Evolutionary conservation across 2,113 vertebrate species (phyloP).

Genomic region (Phaethornis superciliosus): DNA sequence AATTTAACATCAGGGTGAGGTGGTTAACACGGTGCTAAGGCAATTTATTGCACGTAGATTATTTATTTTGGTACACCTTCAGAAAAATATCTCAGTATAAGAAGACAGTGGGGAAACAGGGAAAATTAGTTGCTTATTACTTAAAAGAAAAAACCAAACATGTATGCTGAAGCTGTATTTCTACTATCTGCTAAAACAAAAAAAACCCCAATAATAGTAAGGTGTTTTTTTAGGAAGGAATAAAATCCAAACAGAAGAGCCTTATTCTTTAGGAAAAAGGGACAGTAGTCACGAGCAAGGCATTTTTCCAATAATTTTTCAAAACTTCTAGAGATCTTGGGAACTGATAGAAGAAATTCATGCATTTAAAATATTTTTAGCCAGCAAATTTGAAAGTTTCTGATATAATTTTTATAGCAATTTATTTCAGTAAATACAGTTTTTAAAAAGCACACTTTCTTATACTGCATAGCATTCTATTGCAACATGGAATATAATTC

Average conservation of each 20-base stretch:
- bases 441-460: not conserved
- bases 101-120: not conserved
- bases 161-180: not conserved
- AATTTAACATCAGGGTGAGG: not conserved
- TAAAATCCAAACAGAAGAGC: not conserved
- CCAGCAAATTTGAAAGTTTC: not conserved
- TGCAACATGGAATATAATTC: not conserved
- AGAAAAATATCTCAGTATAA: not conserved
- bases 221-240: not conserved
- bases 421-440: not conserved
- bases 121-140: not conserved
- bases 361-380: not conserved
- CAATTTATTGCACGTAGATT: not conserved
- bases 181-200: not conserved
- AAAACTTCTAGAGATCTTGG: not conserved
- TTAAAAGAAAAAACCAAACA: not conserved
- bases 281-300: not conserved
- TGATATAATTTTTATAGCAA: not conserved
- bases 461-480: not conserved
- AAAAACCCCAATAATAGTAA: not conserved
- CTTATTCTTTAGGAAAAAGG: not conserved
- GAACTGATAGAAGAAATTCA: not conserved
- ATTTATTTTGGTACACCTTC: not conserved
- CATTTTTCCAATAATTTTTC: not conserved
- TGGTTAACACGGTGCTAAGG: not conserved